phyloP scores from a whole-genome alignment of 2,888 invertebrate genomes.

The Drosophila macrospina region DNA sequence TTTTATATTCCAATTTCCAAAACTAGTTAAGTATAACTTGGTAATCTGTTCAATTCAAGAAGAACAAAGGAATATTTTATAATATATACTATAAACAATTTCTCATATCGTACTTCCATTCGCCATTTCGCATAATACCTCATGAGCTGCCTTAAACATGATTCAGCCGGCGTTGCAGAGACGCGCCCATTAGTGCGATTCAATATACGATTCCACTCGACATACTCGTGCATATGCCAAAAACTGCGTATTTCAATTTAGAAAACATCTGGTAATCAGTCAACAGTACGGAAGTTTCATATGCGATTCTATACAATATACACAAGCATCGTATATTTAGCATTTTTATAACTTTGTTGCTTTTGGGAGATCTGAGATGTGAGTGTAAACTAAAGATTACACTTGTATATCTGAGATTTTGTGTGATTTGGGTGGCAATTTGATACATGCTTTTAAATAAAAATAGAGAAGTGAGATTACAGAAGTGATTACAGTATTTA shows the following conservation, averaged over 20 bases:
- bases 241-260: constrained; percentile 40
- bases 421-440: not conserved
- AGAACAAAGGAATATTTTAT: not conserved
- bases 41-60: not conserved
- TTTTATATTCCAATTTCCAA: not conserved
- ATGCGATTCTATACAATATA: not conserved
- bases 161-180: constrained; percentile 24
- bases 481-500: too few relatives aligned
- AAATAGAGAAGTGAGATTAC: too few relatives aligned
- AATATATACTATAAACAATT: constrained; percentile 17
- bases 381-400: too few relatives aligned
- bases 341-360: not conserved
- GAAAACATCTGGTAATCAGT: constrained; percentile 72
- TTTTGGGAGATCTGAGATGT: not conserved
- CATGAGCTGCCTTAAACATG: constrained; percentile 19
- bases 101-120: not conserved
- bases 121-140: constrained; percentile 12
- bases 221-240: constrained; percentile 14
- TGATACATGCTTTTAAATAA: not conserved
- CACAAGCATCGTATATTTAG: not conserved
- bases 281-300: constrained; percentile 34
- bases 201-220: constrained; percentile 6
- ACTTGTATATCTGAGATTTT: not conserved
- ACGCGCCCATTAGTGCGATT: constrained; percentile 15
- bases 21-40: not conserved